Base-by-base conservation (phyloP, 1,140 invertebrate genomes). In the Micrasema longulum region DNA sequence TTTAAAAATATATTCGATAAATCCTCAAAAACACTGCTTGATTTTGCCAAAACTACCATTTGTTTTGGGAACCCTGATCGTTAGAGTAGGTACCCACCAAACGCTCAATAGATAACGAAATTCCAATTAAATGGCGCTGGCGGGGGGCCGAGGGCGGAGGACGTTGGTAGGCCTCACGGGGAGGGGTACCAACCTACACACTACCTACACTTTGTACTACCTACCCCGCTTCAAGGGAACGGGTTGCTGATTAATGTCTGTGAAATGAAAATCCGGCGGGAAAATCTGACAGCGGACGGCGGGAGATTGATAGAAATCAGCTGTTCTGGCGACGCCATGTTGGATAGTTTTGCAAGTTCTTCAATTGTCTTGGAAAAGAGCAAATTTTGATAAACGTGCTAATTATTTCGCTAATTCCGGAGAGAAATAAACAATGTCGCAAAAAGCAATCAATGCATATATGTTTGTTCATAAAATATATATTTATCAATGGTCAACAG, bases 301-400 rank as follows among this genome's bases (percentile, higher is more conserved):
- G 45, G 55, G 62, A 55, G 65, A 68, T 68, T 68, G 65, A 68
- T 68, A 68, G 65, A 68, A 68, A 68, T 68, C 65, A 68, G 65
- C 65, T 68, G 65, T 55, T 68, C 35, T 3, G 14, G 65, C 35
- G 65, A 48, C 35, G 65, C 65, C 65, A 68, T 68, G 12, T 68
- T 68, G 18, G 65, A 43, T 53, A 48, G 31, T 68, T 53, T 14
- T 41, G 10, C n/a, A n/a, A 12, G 23, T 18, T 26, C n/a, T 23
- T 31, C 52, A 23, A 9, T 53, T 53, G 14, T 53, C 14, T 53
- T 53, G 23, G 31, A 53, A 53, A 53, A 35, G n/a, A 14, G 14
- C 11, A 12, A 11, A 52, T 52, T 31, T 53, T 48, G 26, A 31
- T 31, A 31, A 31, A 31, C 26, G 26, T 31, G 26, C 26, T 31